Base-by-base conservation (phyloP, 2,113 vertebrate genomes). In the Vimba vimba region DNA sequence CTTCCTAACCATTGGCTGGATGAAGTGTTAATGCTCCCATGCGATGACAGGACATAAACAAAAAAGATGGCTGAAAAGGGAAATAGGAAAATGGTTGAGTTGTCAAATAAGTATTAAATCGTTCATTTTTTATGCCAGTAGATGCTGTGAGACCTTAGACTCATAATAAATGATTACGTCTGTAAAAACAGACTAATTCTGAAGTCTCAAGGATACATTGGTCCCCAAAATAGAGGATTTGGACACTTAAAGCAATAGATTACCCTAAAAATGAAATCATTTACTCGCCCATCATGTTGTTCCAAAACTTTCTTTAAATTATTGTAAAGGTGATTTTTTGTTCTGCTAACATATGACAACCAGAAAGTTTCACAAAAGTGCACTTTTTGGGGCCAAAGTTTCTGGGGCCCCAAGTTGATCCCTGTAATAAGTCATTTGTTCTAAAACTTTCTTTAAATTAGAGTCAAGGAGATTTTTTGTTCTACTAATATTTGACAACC, bases 11-110 rank as follows among this genome's bases (percentile, higher is more conserved):
- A 81, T 84, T 80, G 39, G 82, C 19, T 62, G 59, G 47, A 81
- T 81, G 68, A 76, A 82, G 39, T 85, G 74, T 62, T 81, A 55
- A 60, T 57, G 27, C 27, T 82, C 59, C 62, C 15, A 7, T 84
- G 68, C 62, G 45, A 80, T 76, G 75, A 76, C 68, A 84, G 86
- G 73, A 78, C 33, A 78, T 71, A 87, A 89, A 87, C 83, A 82
- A 83, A 87, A 85, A 81, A 83, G 39, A 45, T 82, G 85, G 43
- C 30, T 60, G 23, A 68, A 86, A 73, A 45, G 71, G 71, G 82
- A 59, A 68, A 64, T 15, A 10, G 50, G 55, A 85, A 55, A 84
- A 82, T 9, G 17, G 59, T 84, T 33, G 82, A 87, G 64, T 52
- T 82, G 47, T 86, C 81, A 66, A 36, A 86, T 81, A 17, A n/a